These are phyloP conservation scores for Sinonovacula constricta DNA, from an alignment of 1,140 invertebrate species.

Conservation along the genomic window DNA sequence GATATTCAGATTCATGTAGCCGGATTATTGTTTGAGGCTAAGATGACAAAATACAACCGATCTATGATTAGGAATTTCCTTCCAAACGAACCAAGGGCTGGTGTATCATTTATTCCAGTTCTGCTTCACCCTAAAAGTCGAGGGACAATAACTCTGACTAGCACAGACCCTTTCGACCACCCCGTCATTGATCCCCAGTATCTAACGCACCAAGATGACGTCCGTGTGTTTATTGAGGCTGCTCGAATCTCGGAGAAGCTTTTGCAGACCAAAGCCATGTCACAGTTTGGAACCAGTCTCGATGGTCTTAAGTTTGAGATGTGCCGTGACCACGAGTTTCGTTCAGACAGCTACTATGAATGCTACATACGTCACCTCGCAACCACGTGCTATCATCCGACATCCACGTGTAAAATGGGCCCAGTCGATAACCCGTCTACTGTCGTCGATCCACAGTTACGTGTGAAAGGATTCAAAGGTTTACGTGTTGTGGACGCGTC, in stretches of 20 bases:
- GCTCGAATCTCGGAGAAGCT: constrained; percentile 21
- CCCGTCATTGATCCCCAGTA: constrained; percentile 53
- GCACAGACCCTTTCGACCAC: constrained; percentile 23
- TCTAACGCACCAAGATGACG: constrained; percentile 48
- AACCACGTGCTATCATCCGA: no score
- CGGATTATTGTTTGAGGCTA: not conserved
- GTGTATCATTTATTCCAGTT: constrained; percentile 28
- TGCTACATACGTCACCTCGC: no score
- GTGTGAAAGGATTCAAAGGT: no score
- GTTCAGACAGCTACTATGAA: no score
- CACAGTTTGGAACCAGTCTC: no score
- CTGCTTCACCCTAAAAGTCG: no score
- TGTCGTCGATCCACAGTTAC: no score
- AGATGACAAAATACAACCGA: not conserved
- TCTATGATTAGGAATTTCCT: not conserved
- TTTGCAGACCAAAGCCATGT: constrained; percentile 27
- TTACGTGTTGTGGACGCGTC: no score
- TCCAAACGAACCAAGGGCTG: constrained; percentile 13
- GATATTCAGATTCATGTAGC: not conserved
- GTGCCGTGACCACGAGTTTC: no score
- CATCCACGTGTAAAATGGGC: no score
- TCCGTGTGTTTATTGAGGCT: constrained; percentile 44
- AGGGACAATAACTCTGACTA: constrained; percentile 27
- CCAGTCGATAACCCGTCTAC: no score
- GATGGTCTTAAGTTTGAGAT: no score